These are phyloP conservation scores for Matsumurasca onukii DNA, from an alignment of 1,140 invertebrate species.

Conservation along the genomic window DNA sequence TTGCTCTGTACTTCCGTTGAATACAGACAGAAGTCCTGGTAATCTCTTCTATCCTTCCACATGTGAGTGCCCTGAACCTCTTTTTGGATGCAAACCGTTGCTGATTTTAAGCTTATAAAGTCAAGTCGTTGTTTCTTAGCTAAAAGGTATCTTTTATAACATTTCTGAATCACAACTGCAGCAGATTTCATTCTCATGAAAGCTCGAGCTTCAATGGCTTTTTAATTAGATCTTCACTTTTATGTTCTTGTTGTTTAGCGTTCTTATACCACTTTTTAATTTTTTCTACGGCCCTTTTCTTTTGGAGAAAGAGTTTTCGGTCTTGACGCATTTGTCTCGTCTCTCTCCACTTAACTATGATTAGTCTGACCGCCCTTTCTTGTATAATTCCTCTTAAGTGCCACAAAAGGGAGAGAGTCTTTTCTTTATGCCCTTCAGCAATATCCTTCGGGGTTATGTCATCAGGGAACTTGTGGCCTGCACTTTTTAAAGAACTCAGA, in stretches of 20 bases:
- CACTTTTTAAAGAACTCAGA: constrained; percentile 49
- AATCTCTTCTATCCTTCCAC: constrained; percentile 34
- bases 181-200: constrained; percentile 34
- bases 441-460: constrained; percentile 75
- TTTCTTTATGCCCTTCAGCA: constrained; percentile 84
- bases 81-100: constrained; percentile 40
- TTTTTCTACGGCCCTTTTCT: constrained; percentile 41
- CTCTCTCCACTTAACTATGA: constrained; percentile 35
- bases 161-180: constrained; percentile 43
- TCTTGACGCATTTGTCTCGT: constrained; percentile 19
- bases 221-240: background rate
- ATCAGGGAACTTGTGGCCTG: constrained; percentile 58
- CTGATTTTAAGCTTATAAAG: constrained; percentile 34
- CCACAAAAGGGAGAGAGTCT: constrained; percentile 85
- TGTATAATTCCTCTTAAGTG: constrained; percentile 59
- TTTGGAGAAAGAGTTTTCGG: constrained; percentile 42
- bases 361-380: constrained; percentile 30
- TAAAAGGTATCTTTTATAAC: constrained; percentile 50
- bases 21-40: too few species aligned
- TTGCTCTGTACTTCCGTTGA: too few species aligned
- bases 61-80: constrained; percentile 51
- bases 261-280: constrained; percentile 45
- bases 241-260: background rate
- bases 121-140: background rate
- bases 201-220: background rate